Evolutionary conservation across 2,888 invertebrate genomes (phyloP).

Genomic region (Dryadula phaetusa): DNA sequence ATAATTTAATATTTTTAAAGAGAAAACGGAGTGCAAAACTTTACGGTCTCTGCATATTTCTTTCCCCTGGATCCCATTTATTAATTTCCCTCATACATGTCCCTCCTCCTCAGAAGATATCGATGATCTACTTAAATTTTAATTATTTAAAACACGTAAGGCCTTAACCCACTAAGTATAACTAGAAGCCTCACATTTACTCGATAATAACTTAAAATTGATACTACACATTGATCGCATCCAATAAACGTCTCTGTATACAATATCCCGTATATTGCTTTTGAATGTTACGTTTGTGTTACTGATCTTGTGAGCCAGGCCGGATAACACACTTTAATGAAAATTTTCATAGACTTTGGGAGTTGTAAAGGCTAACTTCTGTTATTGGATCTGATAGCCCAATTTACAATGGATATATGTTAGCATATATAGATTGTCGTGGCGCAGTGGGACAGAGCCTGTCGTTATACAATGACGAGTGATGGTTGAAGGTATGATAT

Average conservation of each 20-base stretch:
- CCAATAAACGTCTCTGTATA: conserved; percentile 27
- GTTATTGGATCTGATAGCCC: conserved; percentile 24
- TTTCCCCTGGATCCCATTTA: too few relatives aligned
- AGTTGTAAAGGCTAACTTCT: conserved; percentile 25
- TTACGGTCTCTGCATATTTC: too few relatives aligned
- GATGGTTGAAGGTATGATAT: not conserved
- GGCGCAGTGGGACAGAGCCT: not conserved
- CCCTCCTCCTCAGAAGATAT: too few relatives aligned
- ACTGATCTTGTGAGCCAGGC: conserved; percentile 20
- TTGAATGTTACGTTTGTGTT: conserved; percentile 24
- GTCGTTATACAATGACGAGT: too few relatives aligned
- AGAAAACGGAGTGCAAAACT: too few relatives aligned
- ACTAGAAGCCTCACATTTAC: not conserved
- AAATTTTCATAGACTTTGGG: conserved; percentile 45
- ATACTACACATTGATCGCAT: not conserved
- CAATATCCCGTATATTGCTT: conserved; percentile 25
- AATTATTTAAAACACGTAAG: too few relatives aligned
- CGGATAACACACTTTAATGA: conserved; percentile 43
- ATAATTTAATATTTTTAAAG: too few relatives aligned
- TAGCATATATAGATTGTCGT: not conserved
- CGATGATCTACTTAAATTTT: too few relatives aligned
- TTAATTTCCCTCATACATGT: too few relatives aligned
- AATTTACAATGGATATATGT: conserved; percentile 10
- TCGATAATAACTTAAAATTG: conserved; percentile 15
- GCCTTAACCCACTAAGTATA: not conserved